Evolutionary conservation across 2,113 vertebrate genomes (phyloP).

Genomic region (Psilopsiagon aurifrons): DNA sequence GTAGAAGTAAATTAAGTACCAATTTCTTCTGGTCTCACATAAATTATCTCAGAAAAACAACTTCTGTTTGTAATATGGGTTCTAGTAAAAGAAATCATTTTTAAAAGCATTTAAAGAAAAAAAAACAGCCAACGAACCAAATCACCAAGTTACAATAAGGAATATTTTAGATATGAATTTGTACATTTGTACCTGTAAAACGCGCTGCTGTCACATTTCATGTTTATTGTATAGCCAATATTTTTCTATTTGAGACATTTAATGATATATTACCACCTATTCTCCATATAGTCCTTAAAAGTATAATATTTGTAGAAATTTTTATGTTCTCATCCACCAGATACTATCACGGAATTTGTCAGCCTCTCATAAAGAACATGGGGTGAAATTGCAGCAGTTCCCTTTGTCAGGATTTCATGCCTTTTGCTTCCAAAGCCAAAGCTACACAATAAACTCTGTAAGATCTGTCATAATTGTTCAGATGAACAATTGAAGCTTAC

Average conservation of each 20-base stretch:
- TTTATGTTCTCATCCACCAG: not conserved
- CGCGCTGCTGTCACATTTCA: not conserved
- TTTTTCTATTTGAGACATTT: not conserved
- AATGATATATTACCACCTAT: not conserved
- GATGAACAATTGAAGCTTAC: not conserved
- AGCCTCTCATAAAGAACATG: not conserved
- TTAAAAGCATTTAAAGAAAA: not conserved
- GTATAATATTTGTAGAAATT: not conserved
- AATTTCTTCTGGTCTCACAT: not conserved
- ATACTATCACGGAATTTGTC: not conserved
- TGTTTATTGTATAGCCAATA: not conserved
- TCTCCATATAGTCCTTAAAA: not conserved
- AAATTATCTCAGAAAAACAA: not conserved
- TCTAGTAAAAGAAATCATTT: not conserved
- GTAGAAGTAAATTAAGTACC: not conserved
- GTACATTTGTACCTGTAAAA: not conserved
- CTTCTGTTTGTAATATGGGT: not conserved
- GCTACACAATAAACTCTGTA: not conserved
- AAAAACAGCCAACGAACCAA: not conserved
- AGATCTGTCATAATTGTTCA: not conserved
- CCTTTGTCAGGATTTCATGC: not conserved
- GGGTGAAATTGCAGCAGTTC: not conserved
- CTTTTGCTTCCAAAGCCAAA: not conserved
- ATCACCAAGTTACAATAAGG: not conserved
- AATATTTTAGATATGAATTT: not conserved